These are phyloP conservation scores for Hirtodrosophila trivittata DNA, from an alignment of 2,888 invertebrate species.

Conservation along the genomic window DNA sequence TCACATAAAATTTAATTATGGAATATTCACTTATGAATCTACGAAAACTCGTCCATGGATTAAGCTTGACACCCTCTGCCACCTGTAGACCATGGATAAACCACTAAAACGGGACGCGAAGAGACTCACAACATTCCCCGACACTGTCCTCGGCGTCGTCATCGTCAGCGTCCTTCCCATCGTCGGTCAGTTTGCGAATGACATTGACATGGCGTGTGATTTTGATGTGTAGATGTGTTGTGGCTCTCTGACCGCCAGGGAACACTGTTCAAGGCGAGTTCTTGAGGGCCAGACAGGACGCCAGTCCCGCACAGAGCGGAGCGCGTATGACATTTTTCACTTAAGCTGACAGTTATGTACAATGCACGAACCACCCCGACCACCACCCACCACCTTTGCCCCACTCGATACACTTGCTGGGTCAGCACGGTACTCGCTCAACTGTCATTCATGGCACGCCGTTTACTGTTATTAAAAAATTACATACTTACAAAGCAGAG, in stretches of 20 bases:
- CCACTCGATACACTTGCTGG: slow-evolving; percentile 20
- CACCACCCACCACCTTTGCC: background rate
- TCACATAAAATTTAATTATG: no score
- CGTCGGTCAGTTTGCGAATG: slow-evolving; percentile 50
- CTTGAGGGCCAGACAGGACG: slow-evolving; percentile 31
- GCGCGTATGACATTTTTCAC: slow-evolving; percentile 80
- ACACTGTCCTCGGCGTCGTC: background rate
- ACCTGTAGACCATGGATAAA: slow-evolving; percentile 27
- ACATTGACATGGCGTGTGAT: slow-evolving; percentile 70
- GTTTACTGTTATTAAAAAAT: slow-evolving; percentile 78
- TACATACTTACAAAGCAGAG: slow-evolving; percentile 49
- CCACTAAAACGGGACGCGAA: slow-evolving; percentile 12
- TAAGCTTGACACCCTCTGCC: slow-evolving; percentile 26
- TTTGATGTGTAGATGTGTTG: slow-evolving; percentile 57
- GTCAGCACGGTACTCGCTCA: slow-evolving; percentile 65
- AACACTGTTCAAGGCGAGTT: slow-evolving; percentile 25
- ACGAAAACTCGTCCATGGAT: slow-evolving; percentile 8
- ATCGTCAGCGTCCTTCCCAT: slow-evolving; percentile 12
- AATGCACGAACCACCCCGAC: slow-evolving; percentile 27
- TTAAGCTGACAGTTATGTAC: slow-evolving; percentile 79
- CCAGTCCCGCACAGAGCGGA: slow-evolving; percentile 43
- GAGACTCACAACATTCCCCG: background rate
- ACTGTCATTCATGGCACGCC: slow-evolving; percentile 75
- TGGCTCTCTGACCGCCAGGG: slow-evolving; percentile 37
- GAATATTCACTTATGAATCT: slow-evolving; percentile 8